Conservation (phyloP, 1,140 invertebrate species). For the Leptinotarsa lineolata region DNA sequence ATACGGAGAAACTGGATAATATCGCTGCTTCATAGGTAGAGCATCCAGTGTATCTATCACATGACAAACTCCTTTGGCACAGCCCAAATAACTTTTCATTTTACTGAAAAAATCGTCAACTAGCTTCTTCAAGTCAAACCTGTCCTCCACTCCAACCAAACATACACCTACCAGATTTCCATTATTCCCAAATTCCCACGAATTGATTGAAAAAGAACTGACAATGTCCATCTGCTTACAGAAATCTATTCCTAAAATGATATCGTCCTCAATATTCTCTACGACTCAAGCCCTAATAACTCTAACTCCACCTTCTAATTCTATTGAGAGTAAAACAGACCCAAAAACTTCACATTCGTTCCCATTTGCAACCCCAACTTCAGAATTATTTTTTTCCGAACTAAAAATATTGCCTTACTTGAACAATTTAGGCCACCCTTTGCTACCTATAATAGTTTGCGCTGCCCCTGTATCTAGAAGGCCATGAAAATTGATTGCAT, state of each 20-base stretch:
- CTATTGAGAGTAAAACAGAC: constrained; percentile 1
- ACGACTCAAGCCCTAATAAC: constrained; percentile 25
- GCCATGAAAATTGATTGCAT: constrained; percentile 14
- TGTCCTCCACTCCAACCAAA: not conserved
- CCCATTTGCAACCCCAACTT: constrained; percentile 1
- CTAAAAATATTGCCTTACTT: not conserved
- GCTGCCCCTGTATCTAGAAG: constrained; percentile 25
- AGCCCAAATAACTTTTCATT: constrained; percentile 13
- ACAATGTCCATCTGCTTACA: constrained; percentile 23
- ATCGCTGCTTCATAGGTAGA: constrained; percentile 41
- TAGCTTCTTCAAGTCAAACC: not conserved
- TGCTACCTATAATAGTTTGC: constrained; percentile 13
- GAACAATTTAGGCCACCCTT: not conserved
- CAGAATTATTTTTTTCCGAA: constrained; percentile 7
- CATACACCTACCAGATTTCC: not conserved
- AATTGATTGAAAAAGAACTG: not conserved
- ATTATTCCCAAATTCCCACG: constrained; percentile 23
- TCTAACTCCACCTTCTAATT: constrained; percentile 6
- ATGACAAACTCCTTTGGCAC: constrained; percentile 12
- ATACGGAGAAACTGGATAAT: constrained; percentile 40
- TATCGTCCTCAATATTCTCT: constrained; percentile 10
- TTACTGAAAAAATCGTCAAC: constrained; percentile 4
- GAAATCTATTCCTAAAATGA: constrained; percentile 31
- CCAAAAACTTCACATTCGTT: not conserved
- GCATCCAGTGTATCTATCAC: constrained; percentile 20